phyloP scores from a whole-genome alignment of 35 echinoderm and acorn worm species.

The Heliocidaris tuberculata region DNA sequence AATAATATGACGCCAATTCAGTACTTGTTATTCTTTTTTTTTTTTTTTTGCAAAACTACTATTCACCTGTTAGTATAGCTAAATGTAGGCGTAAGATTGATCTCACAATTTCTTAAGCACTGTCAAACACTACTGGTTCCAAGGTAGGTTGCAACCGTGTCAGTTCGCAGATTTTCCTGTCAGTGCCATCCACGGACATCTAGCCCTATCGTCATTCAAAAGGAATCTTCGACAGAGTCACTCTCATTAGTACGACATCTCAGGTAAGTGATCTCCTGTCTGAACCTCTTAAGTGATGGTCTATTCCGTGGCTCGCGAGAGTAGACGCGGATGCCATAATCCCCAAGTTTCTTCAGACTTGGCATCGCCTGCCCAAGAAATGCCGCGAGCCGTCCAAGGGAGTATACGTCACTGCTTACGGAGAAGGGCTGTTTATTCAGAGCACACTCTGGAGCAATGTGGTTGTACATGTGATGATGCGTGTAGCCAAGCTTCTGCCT shows the following conservation, averaged over 20 bases:
- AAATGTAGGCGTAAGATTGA: too few species aligned
- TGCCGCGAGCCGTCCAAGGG: background rate
- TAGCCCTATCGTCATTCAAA: background rate
- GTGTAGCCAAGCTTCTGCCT: background rate
- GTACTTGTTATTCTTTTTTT: too few species aligned
- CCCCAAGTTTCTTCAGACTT: background rate
- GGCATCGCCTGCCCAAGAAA: slow-evolving; percentile 22
- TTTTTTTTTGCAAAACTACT: too few species aligned
- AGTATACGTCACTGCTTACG: background rate
- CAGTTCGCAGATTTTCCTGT: too few species aligned
- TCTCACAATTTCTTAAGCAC: too few species aligned
- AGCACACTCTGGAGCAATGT: slow-evolving; percentile 36
- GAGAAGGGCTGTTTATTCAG: background rate
- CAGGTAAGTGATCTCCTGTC: background rate
- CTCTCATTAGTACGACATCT: background rate
- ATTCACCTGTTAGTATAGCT: too few species aligned
- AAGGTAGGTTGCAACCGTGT: too few species aligned
- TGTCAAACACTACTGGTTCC: too few species aligned
- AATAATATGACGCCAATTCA: too few species aligned
- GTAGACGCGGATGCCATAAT: background rate
- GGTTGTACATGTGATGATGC: background rate
- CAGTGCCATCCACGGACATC: too few species aligned
- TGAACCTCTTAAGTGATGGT: background rate
- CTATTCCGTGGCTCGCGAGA: background rate
- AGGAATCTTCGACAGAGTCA: background rate